Conservation (phyloP, 2,888 invertebrate species). For the Cantharis nigra region DNA sequence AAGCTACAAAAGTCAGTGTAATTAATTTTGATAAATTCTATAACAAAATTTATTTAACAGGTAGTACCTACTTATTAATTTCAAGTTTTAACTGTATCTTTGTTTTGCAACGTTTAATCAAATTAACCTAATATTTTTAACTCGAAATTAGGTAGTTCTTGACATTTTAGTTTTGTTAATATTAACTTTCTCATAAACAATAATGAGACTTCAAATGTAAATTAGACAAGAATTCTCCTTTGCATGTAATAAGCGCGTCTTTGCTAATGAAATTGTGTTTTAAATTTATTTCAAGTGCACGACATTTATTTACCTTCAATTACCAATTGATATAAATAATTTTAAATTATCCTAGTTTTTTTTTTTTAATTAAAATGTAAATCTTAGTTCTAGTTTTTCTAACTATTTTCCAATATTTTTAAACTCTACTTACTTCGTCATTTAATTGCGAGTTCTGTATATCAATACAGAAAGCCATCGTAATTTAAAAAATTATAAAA, state of each 20-base stretch:
- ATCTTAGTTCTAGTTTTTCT: background rate
- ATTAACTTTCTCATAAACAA: conserved; percentile 11
- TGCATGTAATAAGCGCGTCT: conserved; percentile 4
- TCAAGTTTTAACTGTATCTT: background rate
- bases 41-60: background rate
- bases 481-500: background rate
- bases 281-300: background rate
- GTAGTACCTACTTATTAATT: background rate
- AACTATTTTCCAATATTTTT: background rate
- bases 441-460: background rate
- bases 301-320: background rate
- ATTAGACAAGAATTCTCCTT: conserved; percentile 9
- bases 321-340: background rate
- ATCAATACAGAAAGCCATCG: background rate
- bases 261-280: conserved; percentile 10
- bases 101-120: background rate
- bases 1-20: background rate
- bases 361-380: background rate
- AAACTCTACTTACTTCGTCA: background rate
- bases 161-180: conserved; percentile 10
- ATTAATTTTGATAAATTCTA: background rate
- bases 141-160: conserved; percentile 10
- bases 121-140: conserved; percentile 1
- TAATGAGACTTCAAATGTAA: conserved; percentile 8
- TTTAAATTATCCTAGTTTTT: background rate